A percentile compares a stretch with the other conserved stretches of the same genome.
phyloP scores from a whole-genome alignment of 2,113 vertebrate species.

The Boleophthalmus pectinirostris region DNA sequence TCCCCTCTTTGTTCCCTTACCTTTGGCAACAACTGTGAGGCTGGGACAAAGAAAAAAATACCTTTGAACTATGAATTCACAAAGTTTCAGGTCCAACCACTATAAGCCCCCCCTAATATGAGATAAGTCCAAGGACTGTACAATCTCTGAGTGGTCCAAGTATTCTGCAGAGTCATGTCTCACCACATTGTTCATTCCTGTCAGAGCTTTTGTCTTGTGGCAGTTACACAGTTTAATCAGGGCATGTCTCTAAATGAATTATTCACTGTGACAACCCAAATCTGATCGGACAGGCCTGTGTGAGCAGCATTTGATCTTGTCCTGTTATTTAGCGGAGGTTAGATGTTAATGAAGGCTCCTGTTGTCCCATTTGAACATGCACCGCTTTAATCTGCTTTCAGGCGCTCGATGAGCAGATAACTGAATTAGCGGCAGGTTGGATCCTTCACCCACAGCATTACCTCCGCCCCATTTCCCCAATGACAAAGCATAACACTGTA shows the following conservation, averaged over 20 bases:
- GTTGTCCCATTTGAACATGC: conserved; percentile 16
- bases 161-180: not conserved
- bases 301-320: conserved; percentile 28
- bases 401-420: conserved; percentile 16
- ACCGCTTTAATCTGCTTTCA: conserved; percentile 28
- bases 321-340: conserved; percentile 18
- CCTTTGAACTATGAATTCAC: too few relatives aligned
- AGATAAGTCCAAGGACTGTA: not conserved
- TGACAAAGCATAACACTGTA: not conserved
- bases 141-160: not conserved
- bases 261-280: conserved; percentile 16
- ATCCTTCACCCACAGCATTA: not conserved
- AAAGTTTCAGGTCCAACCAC: too few relatives aligned
- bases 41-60: not conserved
- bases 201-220: conserved; percentile 19
- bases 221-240: conserved; percentile 35
- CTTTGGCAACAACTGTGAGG: not conserved
- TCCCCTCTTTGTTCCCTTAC: too few relatives aligned
- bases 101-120: not conserved
- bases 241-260: conserved; percentile 5
- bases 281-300: conserved; percentile 28
- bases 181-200: conserved; percentile 29
- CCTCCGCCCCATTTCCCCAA: not conserved
- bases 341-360: conserved; percentile 32
- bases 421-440: not conserved